phyloP scores from a whole-genome alignment of 1,140 invertebrate species.

The Metaphire vulgaris region DNA sequence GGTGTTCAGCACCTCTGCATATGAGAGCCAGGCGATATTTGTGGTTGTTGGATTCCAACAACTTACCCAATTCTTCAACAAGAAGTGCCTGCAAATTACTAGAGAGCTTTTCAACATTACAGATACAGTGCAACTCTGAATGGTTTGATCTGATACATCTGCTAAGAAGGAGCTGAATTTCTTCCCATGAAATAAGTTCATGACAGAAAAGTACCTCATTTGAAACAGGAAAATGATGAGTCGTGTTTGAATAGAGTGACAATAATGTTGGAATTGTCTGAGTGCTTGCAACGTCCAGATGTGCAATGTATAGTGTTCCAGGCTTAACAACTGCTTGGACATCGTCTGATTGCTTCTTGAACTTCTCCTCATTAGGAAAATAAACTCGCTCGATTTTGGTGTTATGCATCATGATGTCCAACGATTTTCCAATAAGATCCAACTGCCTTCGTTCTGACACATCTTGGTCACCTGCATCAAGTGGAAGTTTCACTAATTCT shows the following conservation, averaged over 20 bases:
- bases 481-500: neutral
- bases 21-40: slow-evolving; percentile 28
- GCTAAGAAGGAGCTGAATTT: slow-evolving; percentile 30
- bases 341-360: neutral
- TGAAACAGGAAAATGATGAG: slow-evolving; percentile 30
- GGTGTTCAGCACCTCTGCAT: slow-evolving; percentile 29
- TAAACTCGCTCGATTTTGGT: neutral
- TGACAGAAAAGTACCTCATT: slow-evolving; percentile 33
- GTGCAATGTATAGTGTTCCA: neutral
- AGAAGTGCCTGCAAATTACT: slow-evolving; percentile 30
- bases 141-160: slow-evolving; percentile 20
- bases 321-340: neutral
- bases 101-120: slow-evolving; percentile 32
- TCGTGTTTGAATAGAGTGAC: slow-evolving; percentile 32
- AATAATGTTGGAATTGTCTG: slow-evolving; percentile 28
- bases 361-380: neutral
- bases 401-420: neutral
- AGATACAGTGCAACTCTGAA: slow-evolving; percentile 30
- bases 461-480: neutral
- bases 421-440: neutral
- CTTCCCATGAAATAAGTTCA: slow-evolving; percentile 29
- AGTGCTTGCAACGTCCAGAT: neutral
- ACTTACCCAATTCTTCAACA: slow-evolving; percentile 19
- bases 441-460: neutral
- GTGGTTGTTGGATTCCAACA: neutral